Conservation (phyloP, 2,113 vertebrate species). For the Elaphurus davidianus region DNA sequence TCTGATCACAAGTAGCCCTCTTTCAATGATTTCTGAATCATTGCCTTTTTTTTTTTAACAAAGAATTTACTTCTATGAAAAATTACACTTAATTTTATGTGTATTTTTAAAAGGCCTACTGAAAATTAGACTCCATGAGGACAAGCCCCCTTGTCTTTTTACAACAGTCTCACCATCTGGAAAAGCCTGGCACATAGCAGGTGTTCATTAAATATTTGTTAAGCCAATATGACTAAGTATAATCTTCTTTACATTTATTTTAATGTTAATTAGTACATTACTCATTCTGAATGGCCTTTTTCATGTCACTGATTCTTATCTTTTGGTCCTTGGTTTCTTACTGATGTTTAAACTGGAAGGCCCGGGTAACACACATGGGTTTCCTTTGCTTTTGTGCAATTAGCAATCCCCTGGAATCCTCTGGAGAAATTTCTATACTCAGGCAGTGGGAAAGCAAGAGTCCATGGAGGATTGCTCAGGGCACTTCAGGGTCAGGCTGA, state of each 20-base stretch:
- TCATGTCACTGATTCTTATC: not conserved
- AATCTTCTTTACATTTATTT: not conserved
- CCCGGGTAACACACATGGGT: not conserved
- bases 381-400: not conserved
- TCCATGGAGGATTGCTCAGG: not conserved
- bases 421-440: not conserved
- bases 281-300: not conserved
- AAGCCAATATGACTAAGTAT: not conserved
- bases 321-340: not conserved
- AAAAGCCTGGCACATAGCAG: not conserved
- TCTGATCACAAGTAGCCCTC: not conserved
- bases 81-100: not conserved
- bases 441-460: not conserved
- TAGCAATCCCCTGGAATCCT: not conserved
- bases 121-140: not conserved
- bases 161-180: not conserved
- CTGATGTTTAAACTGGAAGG: not conserved
- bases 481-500: not conserved
- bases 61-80: not conserved
- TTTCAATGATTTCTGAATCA: not conserved
- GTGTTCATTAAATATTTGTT: not conserved
- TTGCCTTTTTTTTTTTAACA: not conserved
- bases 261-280: not conserved
- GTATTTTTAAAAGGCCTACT: not conserved
- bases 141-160: not conserved